Evolutionary conservation across 2,797 vertebrate genomes (phyloP), one percentile per base, ranked within the genome.

Genomic region (Geotrypetes seraphini): DNA sequence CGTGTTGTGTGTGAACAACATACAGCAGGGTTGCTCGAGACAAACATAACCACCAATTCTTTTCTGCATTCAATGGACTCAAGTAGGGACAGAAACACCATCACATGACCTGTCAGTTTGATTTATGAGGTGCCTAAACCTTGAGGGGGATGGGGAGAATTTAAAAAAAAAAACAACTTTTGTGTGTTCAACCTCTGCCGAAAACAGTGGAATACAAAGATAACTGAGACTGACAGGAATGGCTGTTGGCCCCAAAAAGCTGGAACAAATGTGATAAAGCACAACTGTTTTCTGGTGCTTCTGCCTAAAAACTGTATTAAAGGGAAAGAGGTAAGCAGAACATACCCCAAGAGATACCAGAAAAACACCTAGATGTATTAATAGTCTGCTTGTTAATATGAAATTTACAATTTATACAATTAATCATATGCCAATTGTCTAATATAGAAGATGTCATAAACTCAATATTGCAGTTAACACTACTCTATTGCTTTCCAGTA

Each of bases 91-190:
- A 54, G 40, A 63, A 58, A 36, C 39, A 38, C 47, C 49, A 50
- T 53, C 47, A 29, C 20, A 38, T 56, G 55, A 60, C 55, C 53
- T 61, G 49, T 66, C 66, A 59, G 24, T 40, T 35, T 67, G 69
- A 75, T 69, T 77, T 68, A 68, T 57, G 57, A 57, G 46, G 47
- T 36, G 36, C 40, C 48, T 50, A 55, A 54, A 54, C 58, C 50
- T 67, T 58, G 34, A 40, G 36, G n/a, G 33, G 28, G n/a, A n/a
- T 30, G 30, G 25, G 34, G 31, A 39, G 36, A 34, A 47, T 47
- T 28, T 47, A 38, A 47, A 47, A 43, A 34, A 33, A 47, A 61
- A 58, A 57, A 33, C 16, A 17, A 33, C 20, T 62, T 57, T 15
- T 47, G 35, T 26, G 11, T 45, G 55, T 65, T 57, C 45, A 47